These are phyloP conservation scores for Ruditapes philippinarum DNA, from an alignment of 1,140 invertebrate species.

Conservation along the genomic window DNA sequence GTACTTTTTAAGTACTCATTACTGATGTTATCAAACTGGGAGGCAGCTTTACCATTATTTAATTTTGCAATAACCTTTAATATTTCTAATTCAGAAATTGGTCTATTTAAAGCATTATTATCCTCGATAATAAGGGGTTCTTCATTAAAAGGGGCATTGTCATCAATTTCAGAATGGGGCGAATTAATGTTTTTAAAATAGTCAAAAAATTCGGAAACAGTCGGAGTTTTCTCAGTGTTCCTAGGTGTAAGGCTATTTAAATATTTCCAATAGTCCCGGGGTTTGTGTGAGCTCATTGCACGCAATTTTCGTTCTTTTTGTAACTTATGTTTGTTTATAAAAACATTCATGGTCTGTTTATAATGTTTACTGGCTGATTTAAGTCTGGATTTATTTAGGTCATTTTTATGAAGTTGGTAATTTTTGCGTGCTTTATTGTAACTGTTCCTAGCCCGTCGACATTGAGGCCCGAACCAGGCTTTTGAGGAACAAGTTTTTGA, in stretches of 20 bases:
- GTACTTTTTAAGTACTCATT: constrained; percentile 48
- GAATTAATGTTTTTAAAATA: constrained; percentile 10
- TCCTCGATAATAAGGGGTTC: not conserved
- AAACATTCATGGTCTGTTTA: constrained; percentile 9
- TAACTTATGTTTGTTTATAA: not conserved
- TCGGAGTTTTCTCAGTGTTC: not conserved
- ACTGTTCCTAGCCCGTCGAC: not conserved
- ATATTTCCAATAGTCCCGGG: not conserved
- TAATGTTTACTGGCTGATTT: constrained; percentile 5
- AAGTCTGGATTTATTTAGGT: not conserved
- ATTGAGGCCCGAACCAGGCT: not conserved
- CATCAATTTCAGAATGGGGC: not conserved
- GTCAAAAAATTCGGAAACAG: not conserved
- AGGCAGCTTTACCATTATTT: not conserved
- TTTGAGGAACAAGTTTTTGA: not conserved
- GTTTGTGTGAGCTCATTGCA: not conserved
- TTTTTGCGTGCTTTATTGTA: not conserved
- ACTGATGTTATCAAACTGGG: not conserved
- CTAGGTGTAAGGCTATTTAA: not conserved
- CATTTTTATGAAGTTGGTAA: not conserved
- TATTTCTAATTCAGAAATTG: not conserved
- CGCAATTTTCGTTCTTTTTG: not conserved
- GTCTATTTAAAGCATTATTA: not conserved
- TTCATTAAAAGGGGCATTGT: not conserved
- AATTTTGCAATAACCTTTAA: not conserved